Evolutionary conservation across 2,797 vertebrate genomes (phyloP), one percentile per base, ranked within the genome.

Genomic region (Acanthopagrus latus): DNA sequence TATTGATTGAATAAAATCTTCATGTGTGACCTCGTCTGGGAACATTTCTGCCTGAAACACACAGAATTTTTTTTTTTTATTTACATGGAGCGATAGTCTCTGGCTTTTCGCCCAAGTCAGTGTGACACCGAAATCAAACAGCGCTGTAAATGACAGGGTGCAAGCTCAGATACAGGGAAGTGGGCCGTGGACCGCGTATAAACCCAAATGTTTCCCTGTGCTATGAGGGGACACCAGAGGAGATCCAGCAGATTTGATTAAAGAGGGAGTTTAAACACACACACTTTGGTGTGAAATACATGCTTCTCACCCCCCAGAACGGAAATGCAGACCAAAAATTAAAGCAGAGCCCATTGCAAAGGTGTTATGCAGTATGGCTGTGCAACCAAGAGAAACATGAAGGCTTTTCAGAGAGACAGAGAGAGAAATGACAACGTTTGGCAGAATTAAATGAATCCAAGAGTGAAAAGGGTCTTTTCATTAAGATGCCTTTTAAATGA

Each of bases 141-240:
- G 44, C 50, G 38, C 8, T 8, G 9, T 38, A 10, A 38, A 38
- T 38, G 38, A 38, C 10, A 54, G 13, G 20, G 29, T 56, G 12
- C 23, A 6, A 27, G 70, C 27, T 82, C 27, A 81, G 81, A 80
- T 27, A 47, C 17, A 51, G 77, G 41, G 52, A 59, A 10, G 57
- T 62, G 74, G 29, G 59, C 59, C 70, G 74, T 67, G 41, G 84
- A 73, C 62, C n/a, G 75, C 76, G 66, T n/a, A 68, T 81, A 71
- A 81, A 59, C 17, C 47, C 75, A 79, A 67, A 77, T 77, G 78
- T 86, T 90, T 78, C 62, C 74, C 88, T 48, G 63, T 10, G 59
- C 85, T 69, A 60, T 25, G 63, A 27, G 50, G 63, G 75, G 71
- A 76, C 0, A 64, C 71, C 51, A 7, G 71, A 82, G 72, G 86